Percentiles rank a stretch among this genome's conserved stretches.
Conservation (phyloP, 2,888 invertebrate genomes). For the Andrena bucephala region DNA sequence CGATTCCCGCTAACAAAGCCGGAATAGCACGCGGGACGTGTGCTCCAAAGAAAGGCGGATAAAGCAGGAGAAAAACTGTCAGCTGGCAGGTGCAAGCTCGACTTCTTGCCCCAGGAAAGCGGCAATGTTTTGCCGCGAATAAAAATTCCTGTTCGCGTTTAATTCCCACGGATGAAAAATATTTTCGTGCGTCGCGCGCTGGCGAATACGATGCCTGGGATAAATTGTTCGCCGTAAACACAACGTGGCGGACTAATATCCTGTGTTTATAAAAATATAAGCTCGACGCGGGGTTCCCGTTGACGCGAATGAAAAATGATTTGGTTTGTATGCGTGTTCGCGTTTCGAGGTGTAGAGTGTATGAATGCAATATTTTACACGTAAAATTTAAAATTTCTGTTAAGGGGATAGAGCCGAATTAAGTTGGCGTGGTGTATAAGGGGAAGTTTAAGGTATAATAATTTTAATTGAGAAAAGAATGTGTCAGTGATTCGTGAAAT, state of each 20-base stretch:
- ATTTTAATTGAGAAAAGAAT: too few species aligned
- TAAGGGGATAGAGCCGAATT: too few species aligned
- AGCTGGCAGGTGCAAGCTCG: too few species aligned
- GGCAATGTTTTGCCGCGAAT: background rate
- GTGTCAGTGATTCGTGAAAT: too few species aligned
- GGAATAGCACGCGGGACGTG: background rate
- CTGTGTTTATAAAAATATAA: conserved; percentile 1
- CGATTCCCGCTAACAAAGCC: conserved; percentile 20
- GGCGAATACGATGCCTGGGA: background rate
- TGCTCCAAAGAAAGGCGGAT: background rate
- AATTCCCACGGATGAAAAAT: background rate
- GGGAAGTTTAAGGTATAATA: too few species aligned
- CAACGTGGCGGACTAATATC: background rate
- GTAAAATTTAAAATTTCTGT: background rate
- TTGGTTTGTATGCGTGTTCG: background rate
- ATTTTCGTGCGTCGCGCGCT: background rate
- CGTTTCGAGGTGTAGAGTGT: background rate
- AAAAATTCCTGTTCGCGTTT: background rate
- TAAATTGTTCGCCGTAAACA: background rate
- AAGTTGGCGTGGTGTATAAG: too few species aligned
- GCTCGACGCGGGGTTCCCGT: background rate
- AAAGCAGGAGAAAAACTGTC: background rate
- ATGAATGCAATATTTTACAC: background rate
- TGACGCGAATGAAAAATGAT: background rate
- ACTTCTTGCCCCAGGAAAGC: background rate